Evolutionary conservation across 2,113 vertebrate genomes (phyloP).

Genomic region (Nannospalax galili): DNA sequence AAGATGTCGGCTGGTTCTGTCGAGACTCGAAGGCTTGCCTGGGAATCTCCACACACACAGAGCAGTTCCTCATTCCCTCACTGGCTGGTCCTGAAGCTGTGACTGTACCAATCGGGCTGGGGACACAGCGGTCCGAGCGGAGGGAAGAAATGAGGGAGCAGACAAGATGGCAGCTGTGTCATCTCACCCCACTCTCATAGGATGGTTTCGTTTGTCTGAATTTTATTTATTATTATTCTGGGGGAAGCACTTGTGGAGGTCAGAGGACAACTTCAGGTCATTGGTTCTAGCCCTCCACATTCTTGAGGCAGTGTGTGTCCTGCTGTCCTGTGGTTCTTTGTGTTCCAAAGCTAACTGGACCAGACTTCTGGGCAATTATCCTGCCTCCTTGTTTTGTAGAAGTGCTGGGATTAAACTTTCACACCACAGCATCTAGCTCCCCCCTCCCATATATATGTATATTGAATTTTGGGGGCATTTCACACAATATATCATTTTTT

Average conservation of each 20-base stretch:
- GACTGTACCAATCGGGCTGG: not conserved
- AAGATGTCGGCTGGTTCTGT: not conserved
- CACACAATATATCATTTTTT: too few species aligned
- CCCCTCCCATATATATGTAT: too few species aligned
- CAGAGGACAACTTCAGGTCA: not conserved
- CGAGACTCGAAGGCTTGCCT: not conserved
- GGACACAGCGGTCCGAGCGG: accelerated
- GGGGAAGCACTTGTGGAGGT: not conserved
- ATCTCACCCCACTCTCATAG: accelerated
- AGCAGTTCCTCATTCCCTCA: not conserved
- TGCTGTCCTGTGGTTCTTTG: not conserved
- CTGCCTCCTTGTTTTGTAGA: not conserved
- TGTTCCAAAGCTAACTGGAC: not conserved
- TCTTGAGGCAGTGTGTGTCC: not conserved
- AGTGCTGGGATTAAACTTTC: too few species aligned
- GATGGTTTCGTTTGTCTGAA: not conserved
- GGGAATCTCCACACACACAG: accelerated
- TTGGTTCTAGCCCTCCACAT: not conserved
- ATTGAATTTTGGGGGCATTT: too few species aligned
- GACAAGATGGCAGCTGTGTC: not conserved
- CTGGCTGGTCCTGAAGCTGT: accelerated
- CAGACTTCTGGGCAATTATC: not conserved
- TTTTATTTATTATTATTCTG: too few species aligned
- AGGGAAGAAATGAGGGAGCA: accelerated
- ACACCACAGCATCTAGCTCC: not conserved